These are phyloP conservation scores for Tethya wilhelma DNA, from an alignment of 37 sponge, comb jelly and placozoan genomes.

Conservation along the genomic window DNA sequence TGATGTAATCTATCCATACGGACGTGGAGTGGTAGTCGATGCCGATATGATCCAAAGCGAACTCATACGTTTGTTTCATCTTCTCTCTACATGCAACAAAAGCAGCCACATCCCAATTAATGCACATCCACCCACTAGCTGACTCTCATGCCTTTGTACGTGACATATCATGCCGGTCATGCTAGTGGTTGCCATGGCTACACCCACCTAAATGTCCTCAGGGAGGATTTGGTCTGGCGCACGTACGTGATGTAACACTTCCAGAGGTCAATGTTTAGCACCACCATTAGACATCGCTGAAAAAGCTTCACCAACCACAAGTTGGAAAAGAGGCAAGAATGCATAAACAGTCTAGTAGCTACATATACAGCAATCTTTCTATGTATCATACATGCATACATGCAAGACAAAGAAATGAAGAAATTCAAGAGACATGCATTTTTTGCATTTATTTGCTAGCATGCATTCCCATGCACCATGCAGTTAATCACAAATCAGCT, in stretches of 20 bases:
- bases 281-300: conserved; percentile 86
- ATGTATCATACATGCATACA: not conserved
- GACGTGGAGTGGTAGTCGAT: conserved; percentile 85
- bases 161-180: not conserved
- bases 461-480: too few species aligned
- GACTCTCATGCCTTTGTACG: not conserved
- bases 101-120: too few species aligned
- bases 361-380: too few species aligned
- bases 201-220: conserved; percentile 85
- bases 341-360: too few species aligned
- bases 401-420: too few species aligned
- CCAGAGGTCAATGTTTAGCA: conserved; percentile 96
- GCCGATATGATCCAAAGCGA: conserved; percentile 94
- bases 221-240: conserved; percentile 80
- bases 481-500: too few species aligned
- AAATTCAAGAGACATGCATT: too few species aligned
- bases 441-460: too few species aligned
- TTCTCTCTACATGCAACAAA: conserved; percentile 74
- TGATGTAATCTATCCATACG: conserved; percentile 91
- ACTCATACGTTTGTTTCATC: conserved; percentile 94
- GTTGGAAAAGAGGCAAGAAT: too few species aligned
- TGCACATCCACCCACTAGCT: not conserved
- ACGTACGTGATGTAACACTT: conserved; percentile 94
- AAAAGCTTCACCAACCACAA: conserved; percentile 92
- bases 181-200: not conserved